phyloP scores from a whole-genome alignment of 2,888 invertebrate species.

The Alloscopus bannaensis region DNA sequence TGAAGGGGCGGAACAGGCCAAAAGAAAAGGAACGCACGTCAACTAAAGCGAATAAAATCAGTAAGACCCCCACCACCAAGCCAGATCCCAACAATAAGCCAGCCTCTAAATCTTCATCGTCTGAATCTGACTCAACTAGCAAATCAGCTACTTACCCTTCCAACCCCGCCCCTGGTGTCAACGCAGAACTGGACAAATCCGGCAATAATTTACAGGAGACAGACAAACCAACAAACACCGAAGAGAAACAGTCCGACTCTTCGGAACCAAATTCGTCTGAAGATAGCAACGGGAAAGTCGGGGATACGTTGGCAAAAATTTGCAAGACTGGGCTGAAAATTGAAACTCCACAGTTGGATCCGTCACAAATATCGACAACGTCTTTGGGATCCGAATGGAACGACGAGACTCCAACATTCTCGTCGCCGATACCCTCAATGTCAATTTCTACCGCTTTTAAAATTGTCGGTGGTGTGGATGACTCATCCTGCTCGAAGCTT shows the following conservation, averaged over 20 bases:
- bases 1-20: slow-evolving; percentile 63
- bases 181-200: neutral
- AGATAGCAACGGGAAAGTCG: neutral
- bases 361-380: slow-evolving; percentile 66
- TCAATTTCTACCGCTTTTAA: slow-evolving; percentile 60
- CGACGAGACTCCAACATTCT: slow-evolving; percentile 70
- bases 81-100: slow-evolving; percentile 19
- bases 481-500: slow-evolving; percentile 45
- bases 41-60: slow-evolving; percentile 7
- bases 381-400: slow-evolving; percentile 70
- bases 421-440: slow-evolving; percentile 65
- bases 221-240: neutral
- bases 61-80: neutral
- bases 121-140: slow-evolving; percentile 39
- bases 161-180: too few relatives aligned
- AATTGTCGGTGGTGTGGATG: slow-evolving; percentile 57
- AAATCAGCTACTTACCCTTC: slow-evolving; percentile 28
- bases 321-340: slow-evolving; percentile 36
- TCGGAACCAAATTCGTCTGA: slow-evolving; percentile 21
- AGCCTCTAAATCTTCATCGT: slow-evolving; percentile 28
- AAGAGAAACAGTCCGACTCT: slow-evolving; percentile 30
- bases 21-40: slow-evolving; percentile 59
- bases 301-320: neutral
- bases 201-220: slow-evolving; percentile 1
- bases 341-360: slow-evolving; percentile 36